Conservation (phyloP, 2,113 vertebrate species). For the Callipepla squamata region DNA sequence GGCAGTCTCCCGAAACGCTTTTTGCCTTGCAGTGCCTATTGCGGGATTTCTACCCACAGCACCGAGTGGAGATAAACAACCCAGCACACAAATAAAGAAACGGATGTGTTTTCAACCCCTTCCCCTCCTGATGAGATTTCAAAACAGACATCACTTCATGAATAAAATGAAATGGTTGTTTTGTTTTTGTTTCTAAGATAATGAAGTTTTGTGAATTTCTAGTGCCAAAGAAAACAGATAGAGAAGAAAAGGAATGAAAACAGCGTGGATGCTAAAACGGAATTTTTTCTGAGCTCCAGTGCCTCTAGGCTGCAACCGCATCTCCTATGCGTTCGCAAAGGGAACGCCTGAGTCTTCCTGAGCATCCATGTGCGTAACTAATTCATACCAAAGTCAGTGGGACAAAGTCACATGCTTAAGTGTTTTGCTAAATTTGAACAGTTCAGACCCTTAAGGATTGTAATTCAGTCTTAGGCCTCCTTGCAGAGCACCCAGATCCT, state of each 20-base stretch:
- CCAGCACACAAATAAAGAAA: background rate
- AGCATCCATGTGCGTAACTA: background rate
- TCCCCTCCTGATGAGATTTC: background rate
- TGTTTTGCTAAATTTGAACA: background rate
- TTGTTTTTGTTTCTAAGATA: constrained; percentile 36
- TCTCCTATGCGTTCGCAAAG: background rate
- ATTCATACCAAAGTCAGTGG: background rate
- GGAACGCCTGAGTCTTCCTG: background rate
- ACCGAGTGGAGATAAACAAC: background rate
- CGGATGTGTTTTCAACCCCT: background rate
- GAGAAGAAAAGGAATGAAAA: constrained; percentile 1
- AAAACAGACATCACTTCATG: constrained; percentile 28
- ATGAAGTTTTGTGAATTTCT: constrained; percentile 19
- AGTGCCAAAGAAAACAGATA: background rate
- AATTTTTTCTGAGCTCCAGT: background rate
- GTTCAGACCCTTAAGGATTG: background rate
- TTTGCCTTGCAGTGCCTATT: background rate
- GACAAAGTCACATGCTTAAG: background rate
- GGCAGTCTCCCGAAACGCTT: background rate
- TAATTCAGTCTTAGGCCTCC: background rate
- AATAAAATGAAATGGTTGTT: constrained; percentile 42
- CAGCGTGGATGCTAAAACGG: background rate
- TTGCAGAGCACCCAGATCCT: background rate
- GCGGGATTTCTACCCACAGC: background rate
- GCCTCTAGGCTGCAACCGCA: background rate